Base-by-base conservation (phyloP, 2,888 invertebrate genomes). In the Neoitamus cyanurus region DNA sequence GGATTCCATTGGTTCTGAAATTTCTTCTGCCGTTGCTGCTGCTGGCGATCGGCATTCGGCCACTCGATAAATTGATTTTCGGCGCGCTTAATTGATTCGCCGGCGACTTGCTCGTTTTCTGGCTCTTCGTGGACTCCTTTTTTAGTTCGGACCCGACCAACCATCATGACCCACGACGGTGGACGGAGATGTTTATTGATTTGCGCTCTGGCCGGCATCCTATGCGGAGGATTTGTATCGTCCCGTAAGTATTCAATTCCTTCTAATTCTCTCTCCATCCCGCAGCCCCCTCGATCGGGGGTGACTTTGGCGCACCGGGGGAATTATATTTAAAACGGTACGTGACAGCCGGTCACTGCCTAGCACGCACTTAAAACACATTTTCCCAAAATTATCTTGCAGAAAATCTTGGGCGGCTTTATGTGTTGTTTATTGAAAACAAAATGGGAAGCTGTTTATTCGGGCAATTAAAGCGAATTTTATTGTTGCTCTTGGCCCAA, bases 11-110 rank as follows among this genome's bases (percentile, higher is more conserved):
- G 34, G 20, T 13, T 28, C 37, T 77, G 77, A 46, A 77, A 77
- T 42, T 36, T 36, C 36, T 77, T 28, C 37, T 42, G 31, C 72
- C 31, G 72, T 11, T 72, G 72, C 72, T 72, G 75, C 42, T 77
- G 30, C 28, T 70, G 70, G 28, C 70, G 75, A 77, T 77, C 37
- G 37, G n/a, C 6, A 42, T n/a, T 42, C 31, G 42, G 42, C 42
- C n/a, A 42, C 36, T 42, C 25, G 42, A 13, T 77, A 77, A 77
- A 77, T 77, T 77, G 77, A 77, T 42, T 77, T 77, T 73, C 28
- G 31, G 31, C 20, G 28, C 7, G 46, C 77, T 77, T 77, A 77
- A 77, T 77, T 77, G 77, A 77, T 46, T 46, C 30, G 36, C 77
- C 77, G 77, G 15, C 46, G 30, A 37, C 20, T 37, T 28, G 77